Base-by-base conservation (phyloP, 2,113 vertebrate species). In the Ciconia boyciana region DNA sequence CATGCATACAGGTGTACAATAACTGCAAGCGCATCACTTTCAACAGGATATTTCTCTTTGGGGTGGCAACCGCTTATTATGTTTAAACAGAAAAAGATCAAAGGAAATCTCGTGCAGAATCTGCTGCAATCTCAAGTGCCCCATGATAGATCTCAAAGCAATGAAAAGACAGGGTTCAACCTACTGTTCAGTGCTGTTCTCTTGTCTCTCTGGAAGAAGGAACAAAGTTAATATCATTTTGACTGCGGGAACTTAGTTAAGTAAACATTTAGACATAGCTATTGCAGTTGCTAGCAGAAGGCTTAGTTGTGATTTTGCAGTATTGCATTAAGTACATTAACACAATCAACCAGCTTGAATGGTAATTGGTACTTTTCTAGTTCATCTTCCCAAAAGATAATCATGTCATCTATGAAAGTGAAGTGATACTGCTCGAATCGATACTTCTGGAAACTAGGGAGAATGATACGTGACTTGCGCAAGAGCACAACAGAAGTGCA, bases 161-260 rank as follows among this genome's bases (percentile, higher is more conserved):
- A 77, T 5, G 43, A 87, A 88, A 41, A 65, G 16, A 17, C 18
- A 52, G 28, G n/a, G 69, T 92, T 76, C 54, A 89, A 98, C 98
- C 86, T 98, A 98, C 98, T 98, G 98, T 85, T 98, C 98, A 87
- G 97, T 93, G 41, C 97, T 96, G 34, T 98, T 98, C 80, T 98
- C 98, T n/a, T 95, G 96, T 49, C 95, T 97, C 72, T 98, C 98
- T 98, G 88, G 62, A 94, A 97, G 58, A 97, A 66, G 24, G 90
- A 89, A 84, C 26, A 89, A 87, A 71, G 46, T 80, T 46, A 92
- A 8, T 51, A 19, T 87, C 14, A 62, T 79, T 91, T 82, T 90
- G 87, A 92, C 39, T 95, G 75, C 55, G 90, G 34, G 24, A 87
- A 92, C 24, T 95, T 78, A 44, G 29, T 51, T 66, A 83, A 79